Evolutionary conservation across 2,113 vertebrate species (phyloP), one percentile per base, ranked within the genome.

Genomic region (Pseudorhombus dupliciocellatus): DNA sequence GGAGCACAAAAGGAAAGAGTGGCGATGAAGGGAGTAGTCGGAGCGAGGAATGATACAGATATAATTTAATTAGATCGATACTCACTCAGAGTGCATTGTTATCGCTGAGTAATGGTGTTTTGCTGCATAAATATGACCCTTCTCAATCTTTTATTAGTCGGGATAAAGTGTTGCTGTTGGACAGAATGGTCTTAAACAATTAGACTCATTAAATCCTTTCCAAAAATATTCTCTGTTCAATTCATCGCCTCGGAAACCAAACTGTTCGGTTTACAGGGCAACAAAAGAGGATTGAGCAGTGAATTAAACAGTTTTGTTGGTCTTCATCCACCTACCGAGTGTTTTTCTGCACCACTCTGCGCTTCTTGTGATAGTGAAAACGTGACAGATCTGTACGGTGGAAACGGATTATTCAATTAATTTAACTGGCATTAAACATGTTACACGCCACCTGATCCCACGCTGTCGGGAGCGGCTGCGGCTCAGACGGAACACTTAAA

Each of bases 401-500:
- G 61, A 70, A 66, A 66, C 20, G 12, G 34, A 68, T 84, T 52
- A 73, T 78, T 81, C 55, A 60, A 59, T 80, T 63, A 37, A 70
- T 79, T 75, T 75, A 16, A 37, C 56, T 15, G 60, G 22, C 56
- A 59, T 64, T 67, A 69, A 77, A 74, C 65, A 68, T 55, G 44
- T 34, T 62, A 44, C 77, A 58, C 80, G 65, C 64, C 70, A 71
- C 30, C 57, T n/a, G 37, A 54, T 75, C 56, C 56, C 59, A 12
- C 63, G 7, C 55, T 67, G 56, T 76, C 72, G 68, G n/a, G 34
- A 73, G 51, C 42, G 28, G 53, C 10, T 37, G 60, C 48, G 55
- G 52, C 56, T 67, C 37, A 34, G 63, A 66, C 70, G 55, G 48
- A 73, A 85, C 75, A 79, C 71, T 79, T 81, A 84, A 83, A 75